Evolutionary conservation across 1,140 invertebrate species (phyloP).

Genomic region (Varroa destructor): DNA sequence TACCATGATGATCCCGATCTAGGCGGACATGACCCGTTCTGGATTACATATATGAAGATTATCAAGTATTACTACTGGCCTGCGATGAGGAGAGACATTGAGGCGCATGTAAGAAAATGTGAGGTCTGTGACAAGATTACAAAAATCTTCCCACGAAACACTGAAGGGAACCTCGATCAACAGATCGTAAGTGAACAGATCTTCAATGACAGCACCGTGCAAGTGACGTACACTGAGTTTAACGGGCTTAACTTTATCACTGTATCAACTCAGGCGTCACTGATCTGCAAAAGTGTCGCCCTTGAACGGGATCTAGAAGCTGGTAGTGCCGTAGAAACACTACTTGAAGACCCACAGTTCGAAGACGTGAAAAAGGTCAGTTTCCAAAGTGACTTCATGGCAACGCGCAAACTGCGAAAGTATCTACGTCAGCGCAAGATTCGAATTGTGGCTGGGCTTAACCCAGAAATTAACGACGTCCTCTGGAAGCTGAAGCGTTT

Average conservation of each 20-base stretch:
- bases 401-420: constrained; percentile 7
- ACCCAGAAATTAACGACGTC: constrained; percentile 24
- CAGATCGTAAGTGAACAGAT: constrained; percentile 24
- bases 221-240: constrained; percentile 25
- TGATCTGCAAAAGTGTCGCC: constrained; percentile 21
- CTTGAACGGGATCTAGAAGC: constrained; percentile 20
- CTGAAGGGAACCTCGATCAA: not conserved
- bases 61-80: constrained; percentile 28
- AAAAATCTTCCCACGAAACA: constrained; percentile 1
- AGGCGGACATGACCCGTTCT: constrained; percentile 23
- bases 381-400: constrained; percentile 22
- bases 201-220: constrained; percentile 19
- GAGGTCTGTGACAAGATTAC: constrained; percentile 14
- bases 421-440: constrained; percentile 17
- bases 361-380: constrained; percentile 8
- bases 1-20: constrained; percentile 24
- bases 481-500: constrained; percentile 26
- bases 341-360: constrained; percentile 13
- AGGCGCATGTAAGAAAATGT: constrained; percentile 16
- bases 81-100: constrained; percentile 23
- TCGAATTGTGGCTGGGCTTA: constrained; percentile 1
- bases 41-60: constrained; percentile 25
- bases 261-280: constrained; percentile 1
- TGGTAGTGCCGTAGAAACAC: not conserved
- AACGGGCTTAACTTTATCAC: constrained; percentile 21